Evolutionary conservation across 2,113 vertebrate genomes (phyloP), one percentile per base, ranked within the genome.

Genomic region (Xenus cinereus): DNA sequence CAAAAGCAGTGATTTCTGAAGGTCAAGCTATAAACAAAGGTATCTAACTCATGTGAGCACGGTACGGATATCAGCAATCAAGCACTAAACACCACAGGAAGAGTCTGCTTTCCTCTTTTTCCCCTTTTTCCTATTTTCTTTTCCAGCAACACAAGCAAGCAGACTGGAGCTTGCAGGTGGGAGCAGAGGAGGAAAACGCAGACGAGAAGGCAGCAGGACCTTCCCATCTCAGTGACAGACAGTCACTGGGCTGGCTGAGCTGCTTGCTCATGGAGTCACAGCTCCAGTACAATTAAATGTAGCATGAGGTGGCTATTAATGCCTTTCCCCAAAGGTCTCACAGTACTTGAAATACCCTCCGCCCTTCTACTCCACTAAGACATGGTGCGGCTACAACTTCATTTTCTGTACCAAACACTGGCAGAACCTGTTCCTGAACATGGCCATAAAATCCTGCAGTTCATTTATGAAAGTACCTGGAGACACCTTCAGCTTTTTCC

Each of bases 11-110:
- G 8, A 86, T 54, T 91, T 57, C 39, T 56, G n/a, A 56, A 79
- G 20, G 7, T 27, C 6, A 39, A 5, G 8, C 33, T 78, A 50
- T 46, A 67, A 95, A 78, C n/a, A 46, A 50, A 46, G 14, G 3
- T n/a, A 54, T 37, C 27, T 28, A 46, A n/a, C 13, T 51, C 22
- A 37, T 4, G 12, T 1, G 4, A 35, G 28, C 30, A 35, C 17
- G 5, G 9, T 39, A 57, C 7, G 22, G 28, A 51, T 3, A 28
- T 5, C 67, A 66, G 32, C 37, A 45, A 8, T 0, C 1, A 0
- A 46, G 14, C 7, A 33, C 3, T 3, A 20, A 76, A 51, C 39
- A 39, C 9, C 41, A 68, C 20, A 73, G 27, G 4, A 10, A 20
- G 5, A 8, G 23, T 2, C 32, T 13, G 45, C 18, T 90, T 86